These are phyloP conservation scores for Stomatorhinus walkeri DNA, from an alignment of 2,797 vertebrate species.

Conservation along the genomic window DNA sequence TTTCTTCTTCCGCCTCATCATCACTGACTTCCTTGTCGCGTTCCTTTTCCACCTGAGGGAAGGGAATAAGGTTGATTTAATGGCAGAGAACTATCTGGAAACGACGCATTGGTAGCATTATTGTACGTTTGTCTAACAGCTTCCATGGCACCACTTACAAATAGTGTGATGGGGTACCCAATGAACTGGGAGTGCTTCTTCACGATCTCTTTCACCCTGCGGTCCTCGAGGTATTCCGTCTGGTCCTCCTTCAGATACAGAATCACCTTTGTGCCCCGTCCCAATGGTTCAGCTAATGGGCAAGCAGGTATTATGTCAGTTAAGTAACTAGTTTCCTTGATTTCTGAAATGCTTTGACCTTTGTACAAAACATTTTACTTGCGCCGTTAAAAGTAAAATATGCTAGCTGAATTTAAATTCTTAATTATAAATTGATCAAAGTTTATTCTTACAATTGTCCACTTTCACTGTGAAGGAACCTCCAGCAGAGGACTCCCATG, in stretches of 20 bases:
- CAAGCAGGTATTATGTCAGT: neutral
- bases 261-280: conserved; percentile 81
- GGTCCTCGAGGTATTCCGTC: conserved; percentile 78
- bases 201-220: conserved; percentile 78
- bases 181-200: conserved; percentile 97
- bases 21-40: conserved; percentile 92
- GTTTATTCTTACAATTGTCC: conserved; percentile 49
- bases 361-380: neutral
- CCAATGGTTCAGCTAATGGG: conserved; percentile 72
- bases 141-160: conserved; percentile 61
- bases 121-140: neutral
- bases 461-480: conserved; percentile 60
- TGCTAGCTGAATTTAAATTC: neutral
- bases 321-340: neutral
- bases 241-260: conserved; percentile 90
- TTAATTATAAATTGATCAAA: neutral
- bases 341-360: neutral
- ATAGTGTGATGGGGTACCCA: conserved; percentile 86
- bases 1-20: conserved; percentile 76
- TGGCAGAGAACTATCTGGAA: neutral
- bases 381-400: neutral
- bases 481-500: conserved; percentile 68
- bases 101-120: neutral
- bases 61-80: neutral
- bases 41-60: conserved; percentile 78